phyloP scores from a whole-genome alignment of 2,113 vertebrate species.

The Corythoichthys haematopterus region DNA sequence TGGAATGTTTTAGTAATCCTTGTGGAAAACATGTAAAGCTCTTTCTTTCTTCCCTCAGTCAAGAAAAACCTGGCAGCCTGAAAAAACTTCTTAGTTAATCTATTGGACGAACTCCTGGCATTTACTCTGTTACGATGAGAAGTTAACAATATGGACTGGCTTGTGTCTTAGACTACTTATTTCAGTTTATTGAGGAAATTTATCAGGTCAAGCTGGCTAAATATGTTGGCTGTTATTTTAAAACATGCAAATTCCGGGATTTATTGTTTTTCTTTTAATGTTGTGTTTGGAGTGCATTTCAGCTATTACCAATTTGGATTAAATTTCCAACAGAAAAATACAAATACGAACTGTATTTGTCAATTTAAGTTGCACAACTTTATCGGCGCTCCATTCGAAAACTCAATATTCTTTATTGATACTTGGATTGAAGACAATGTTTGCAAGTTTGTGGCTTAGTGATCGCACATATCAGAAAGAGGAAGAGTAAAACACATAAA shows the following conservation, averaged over 20 bases:
- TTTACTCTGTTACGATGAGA: background rate
- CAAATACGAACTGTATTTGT: background rate
- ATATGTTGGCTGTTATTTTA: background rate
- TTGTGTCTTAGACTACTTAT: background rate
- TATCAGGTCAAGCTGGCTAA: background rate
- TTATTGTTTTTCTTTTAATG: background rate
- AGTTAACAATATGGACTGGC: background rate
- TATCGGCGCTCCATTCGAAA: background rate
- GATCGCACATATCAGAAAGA: no score
- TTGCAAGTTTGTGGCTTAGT: no score
- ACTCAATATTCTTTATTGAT: background rate
- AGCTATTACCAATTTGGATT: background rate
- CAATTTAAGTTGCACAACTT: background rate
- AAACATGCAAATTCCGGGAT: background rate
- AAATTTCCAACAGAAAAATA: background rate
- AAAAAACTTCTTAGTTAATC: background rate
- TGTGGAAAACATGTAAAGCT: background rate
- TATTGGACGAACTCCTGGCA: background rate
- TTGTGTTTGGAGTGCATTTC: background rate
- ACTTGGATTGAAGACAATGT: background rate
- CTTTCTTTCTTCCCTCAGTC: background rate
- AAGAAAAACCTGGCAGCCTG: background rate
- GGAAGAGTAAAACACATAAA: no score
- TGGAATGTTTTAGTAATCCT: background rate
- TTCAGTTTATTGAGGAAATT: background rate